Evolutionary conservation across 2,113 vertebrate species (phyloP).

Genomic region (Callipepla californica): DNA sequence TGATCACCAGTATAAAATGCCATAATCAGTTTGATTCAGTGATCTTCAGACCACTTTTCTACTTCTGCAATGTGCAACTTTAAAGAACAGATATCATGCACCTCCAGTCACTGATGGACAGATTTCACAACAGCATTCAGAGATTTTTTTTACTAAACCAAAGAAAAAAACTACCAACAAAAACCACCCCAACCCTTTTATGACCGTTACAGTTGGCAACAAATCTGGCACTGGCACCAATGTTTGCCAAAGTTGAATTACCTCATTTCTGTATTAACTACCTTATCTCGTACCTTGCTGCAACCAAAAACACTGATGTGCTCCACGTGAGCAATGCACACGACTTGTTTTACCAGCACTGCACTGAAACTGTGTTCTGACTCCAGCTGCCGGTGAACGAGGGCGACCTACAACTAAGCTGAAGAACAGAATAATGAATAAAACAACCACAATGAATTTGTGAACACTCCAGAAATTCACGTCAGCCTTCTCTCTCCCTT

Average conservation of each 20-base stretch:
- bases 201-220: neutral
- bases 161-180: neutral
- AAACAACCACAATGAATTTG: neutral
- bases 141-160: neutral
- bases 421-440: neutral
- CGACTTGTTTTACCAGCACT: neutral
- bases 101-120: rapidly evolving
- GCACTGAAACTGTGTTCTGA: neutral
- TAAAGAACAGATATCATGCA: rapidly evolving
- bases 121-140: neutral
- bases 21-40: neutral
- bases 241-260: neutral
- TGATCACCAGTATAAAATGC: too few relatives aligned
- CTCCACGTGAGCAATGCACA: neutral
- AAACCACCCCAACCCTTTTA: neutral
- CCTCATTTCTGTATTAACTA: neutral
- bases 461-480: neutral
- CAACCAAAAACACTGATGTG: neutral
- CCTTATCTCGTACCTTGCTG: neutral
- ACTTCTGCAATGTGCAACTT: neutral
- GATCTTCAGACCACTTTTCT: neutral
- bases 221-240: neutral
- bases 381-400: neutral
- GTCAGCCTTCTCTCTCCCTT: neutral
- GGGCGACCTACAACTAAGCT: neutral